Evolutionary conservation across 2,888 invertebrate genomes (phyloP).

Genomic region (Drosophila maculinotata): DNA sequence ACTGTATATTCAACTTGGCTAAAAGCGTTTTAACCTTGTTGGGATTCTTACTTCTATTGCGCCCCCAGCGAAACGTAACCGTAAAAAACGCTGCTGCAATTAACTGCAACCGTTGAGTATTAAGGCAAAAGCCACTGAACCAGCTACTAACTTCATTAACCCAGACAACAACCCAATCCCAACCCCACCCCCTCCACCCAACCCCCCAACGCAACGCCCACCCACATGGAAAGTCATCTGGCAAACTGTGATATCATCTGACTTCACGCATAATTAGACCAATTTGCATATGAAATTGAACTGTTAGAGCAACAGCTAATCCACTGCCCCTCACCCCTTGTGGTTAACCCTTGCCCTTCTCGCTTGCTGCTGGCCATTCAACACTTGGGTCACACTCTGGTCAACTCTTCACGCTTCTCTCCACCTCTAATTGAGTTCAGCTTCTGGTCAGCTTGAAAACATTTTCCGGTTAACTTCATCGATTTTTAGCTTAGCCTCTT

Average conservation of each 20-base stretch:
- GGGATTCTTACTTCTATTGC: too few relatives aligned
- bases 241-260: slow-evolving; percentile 20
- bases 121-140: slow-evolving; percentile 1
- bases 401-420: slow-evolving; percentile 12
- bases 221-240: background rate
- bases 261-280: slow-evolving; percentile 40
- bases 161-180: background rate
- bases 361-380: background rate
- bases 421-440: slow-evolving; percentile 9
- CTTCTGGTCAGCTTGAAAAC: background rate
- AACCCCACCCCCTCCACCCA: background rate
- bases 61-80: background rate
- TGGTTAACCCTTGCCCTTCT: slow-evolving; percentile 30
- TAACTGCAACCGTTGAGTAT: background rate
- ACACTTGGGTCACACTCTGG: slow-evolving; percentile 17
- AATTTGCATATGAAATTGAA: slow-evolving; percentile 46
- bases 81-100: background rate
- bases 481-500: too few relatives aligned
- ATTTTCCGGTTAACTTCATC: too few relatives aligned
- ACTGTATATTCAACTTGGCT: too few relatives aligned
- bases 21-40: too few relatives aligned
- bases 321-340: background rate
- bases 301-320: slow-evolving; percentile 26
- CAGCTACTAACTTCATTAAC: slow-evolving; percentile 5
- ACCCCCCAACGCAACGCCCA: too few relatives aligned